These are phyloP conservation scores for Aphelocoma californica DNA, from an alignment of 2,797 vertebrate species.

Conservation along the genomic window DNA sequence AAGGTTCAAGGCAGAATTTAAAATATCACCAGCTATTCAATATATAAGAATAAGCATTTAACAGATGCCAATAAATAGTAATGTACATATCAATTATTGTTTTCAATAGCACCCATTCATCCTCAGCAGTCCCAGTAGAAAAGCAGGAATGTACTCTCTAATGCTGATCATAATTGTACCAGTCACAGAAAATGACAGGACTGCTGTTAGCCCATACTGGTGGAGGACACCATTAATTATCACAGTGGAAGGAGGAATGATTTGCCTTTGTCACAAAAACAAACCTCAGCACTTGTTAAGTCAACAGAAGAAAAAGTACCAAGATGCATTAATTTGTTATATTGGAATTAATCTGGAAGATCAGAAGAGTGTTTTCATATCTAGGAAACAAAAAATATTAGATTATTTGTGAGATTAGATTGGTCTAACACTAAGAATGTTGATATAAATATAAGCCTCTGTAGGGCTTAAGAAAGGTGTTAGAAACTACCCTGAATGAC, in stretches of 20 bases:
- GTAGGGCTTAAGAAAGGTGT: not conserved
- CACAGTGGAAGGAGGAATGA: not conserved
- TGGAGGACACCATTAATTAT: conserved; percentile 11
- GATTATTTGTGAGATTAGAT: not conserved
- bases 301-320: not conserved
- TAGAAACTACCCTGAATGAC: not conserved
- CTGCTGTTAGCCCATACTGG: not conserved
- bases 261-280: not conserved
- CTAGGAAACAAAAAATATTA: not conserved
- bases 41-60: not conserved
- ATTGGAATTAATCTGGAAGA: not conserved
- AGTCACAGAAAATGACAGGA: not conserved
- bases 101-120: not conserved
- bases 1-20: not conserved
- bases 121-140: not conserved
- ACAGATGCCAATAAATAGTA: not conserved
- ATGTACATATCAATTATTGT: not conserved
- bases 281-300: not conserved
- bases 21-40: not conserved
- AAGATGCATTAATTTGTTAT: not conserved
- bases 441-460: not conserved
- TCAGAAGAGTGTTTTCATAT: not conserved
- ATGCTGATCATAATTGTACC: not conserved
- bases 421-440: not conserved
- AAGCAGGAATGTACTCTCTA: not conserved